Percentiles rank a stretch among this genome's conserved stretches.
phyloP scores from a whole-genome alignment of 2,888 invertebrate genomes.

The Apodemia zela region DNA sequence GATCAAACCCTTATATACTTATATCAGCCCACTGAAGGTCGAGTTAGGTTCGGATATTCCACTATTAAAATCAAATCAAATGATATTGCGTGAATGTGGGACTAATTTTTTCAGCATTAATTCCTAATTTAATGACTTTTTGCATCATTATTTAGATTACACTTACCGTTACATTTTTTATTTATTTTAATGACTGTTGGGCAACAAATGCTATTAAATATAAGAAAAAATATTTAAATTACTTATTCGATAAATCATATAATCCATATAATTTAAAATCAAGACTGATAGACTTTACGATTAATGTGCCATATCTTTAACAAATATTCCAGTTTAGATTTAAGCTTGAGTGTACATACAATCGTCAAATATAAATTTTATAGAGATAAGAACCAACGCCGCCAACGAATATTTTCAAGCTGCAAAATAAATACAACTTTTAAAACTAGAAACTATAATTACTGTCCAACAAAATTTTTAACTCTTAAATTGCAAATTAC shows the following conservation, averaged over 20 bases:
- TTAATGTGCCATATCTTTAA: slow-evolving; percentile 70
- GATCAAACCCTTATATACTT: too few species aligned
- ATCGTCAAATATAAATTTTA: slow-evolving; percentile 20
- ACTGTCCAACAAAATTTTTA: background rate
- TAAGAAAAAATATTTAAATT: background rate
- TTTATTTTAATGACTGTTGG: background rate
- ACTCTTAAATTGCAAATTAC: background rate
- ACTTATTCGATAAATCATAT: background rate
- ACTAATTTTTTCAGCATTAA: too few species aligned
- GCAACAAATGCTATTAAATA: background rate
- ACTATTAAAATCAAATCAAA: too few species aligned
- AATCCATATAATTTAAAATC: slow-evolving; percentile 31
- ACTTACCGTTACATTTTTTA: background rate
- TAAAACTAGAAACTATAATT: background rate
- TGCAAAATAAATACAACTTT: background rate
- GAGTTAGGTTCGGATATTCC: too few species aligned
- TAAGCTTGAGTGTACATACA: slow-evolving; percentile 24
- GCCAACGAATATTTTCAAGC: background rate
- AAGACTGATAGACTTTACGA: slow-evolving; percentile 75
- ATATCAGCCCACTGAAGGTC: too few species aligned
- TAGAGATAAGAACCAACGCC: background rate
- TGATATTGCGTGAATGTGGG: too few species aligned
- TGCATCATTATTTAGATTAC: too few species aligned
- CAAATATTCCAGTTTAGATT: slow-evolving; percentile 28
- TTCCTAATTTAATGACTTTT: too few species aligned